These are phyloP conservation scores for Pterostichus niger DNA, from an alignment of 2,888 invertebrate genomes.

Conservation along the genomic window DNA sequence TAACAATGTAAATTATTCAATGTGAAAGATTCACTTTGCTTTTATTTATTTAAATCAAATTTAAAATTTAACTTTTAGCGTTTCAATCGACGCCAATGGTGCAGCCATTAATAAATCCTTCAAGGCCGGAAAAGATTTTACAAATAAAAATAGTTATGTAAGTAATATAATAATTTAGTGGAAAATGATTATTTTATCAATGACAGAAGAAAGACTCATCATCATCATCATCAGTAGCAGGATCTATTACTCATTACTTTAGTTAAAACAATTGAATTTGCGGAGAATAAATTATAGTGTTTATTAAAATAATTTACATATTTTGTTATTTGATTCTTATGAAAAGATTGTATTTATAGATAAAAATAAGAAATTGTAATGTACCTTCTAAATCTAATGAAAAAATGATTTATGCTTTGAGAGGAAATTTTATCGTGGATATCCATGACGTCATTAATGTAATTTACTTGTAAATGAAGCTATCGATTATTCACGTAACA, in stretches of 20 bases:
- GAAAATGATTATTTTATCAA: no score
- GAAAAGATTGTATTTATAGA: no score
- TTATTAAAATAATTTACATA: not conserved
- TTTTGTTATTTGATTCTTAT: not conserved
- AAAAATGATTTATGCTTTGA: not conserved
- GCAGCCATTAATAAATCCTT: no score
- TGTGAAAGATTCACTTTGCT: no score
- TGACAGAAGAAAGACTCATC: not conserved
- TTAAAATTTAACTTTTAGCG: no score
- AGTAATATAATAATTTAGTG: not conserved
- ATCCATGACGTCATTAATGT: slow-evolving; percentile 38
- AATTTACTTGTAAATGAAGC: slow-evolving; percentile 47
- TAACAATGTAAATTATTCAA: no score
- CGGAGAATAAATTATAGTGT: not conserved
- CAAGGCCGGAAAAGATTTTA: not conserved
- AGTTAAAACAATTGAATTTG: not conserved
- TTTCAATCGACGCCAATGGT: no score
- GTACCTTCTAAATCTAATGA: not conserved
- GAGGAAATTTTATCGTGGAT: slow-evolving; percentile 26
- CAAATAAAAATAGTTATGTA: slow-evolving; percentile 8
- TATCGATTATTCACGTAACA: slow-evolving; percentile 42
- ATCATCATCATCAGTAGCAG: not conserved
- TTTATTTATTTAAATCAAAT: no score
- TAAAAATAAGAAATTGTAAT: not conserved
- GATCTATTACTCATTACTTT: not conserved